Evolutionary conservation across 2,888 invertebrate genomes (phyloP).

Genomic region (Mythimna ferrago): DNA sequence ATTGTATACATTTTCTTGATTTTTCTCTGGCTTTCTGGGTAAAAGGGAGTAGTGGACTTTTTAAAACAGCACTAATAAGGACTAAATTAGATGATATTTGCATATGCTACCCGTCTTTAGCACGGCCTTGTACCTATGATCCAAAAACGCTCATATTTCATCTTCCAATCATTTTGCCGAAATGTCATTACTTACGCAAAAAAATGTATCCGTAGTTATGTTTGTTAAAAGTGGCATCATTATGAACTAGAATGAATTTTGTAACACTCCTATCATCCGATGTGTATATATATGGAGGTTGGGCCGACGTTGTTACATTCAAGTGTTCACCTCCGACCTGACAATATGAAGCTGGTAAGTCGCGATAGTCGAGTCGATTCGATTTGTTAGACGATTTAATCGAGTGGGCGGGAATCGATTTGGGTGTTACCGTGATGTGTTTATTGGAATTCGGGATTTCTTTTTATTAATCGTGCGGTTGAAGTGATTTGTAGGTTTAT

Average conservation of each 20-base stretch:
- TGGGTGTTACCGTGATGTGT: constrained; percentile 48
- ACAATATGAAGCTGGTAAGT: constrained; percentile 87
- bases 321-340: constrained; percentile 83
- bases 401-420: constrained; percentile 49
- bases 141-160: constrained; percentile 39
- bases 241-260: constrained; percentile 84
- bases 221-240: constrained; percentile 82
- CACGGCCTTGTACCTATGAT: constrained; percentile 29
- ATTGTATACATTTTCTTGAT: background rate
- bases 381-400: constrained; percentile 45
- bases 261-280: constrained; percentile 73
- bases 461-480: background rate
- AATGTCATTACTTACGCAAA: constrained; percentile 72
- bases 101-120: background rate
- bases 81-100: background rate
- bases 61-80: background rate
- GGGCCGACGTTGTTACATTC: constrained; percentile 77
- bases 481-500: constrained; percentile 7
- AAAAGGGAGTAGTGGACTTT: no score
- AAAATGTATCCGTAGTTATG: constrained; percentile 71
- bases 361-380: constrained; percentile 59
- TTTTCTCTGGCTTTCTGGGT: background rate
- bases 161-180: constrained; percentile 48
- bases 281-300: constrained; percentile 81
- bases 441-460: constrained; percentile 17